phyloP scores from a whole-genome alignment of 2,888 invertebrate species.

The Ormyrus nitidulus region DNA sequence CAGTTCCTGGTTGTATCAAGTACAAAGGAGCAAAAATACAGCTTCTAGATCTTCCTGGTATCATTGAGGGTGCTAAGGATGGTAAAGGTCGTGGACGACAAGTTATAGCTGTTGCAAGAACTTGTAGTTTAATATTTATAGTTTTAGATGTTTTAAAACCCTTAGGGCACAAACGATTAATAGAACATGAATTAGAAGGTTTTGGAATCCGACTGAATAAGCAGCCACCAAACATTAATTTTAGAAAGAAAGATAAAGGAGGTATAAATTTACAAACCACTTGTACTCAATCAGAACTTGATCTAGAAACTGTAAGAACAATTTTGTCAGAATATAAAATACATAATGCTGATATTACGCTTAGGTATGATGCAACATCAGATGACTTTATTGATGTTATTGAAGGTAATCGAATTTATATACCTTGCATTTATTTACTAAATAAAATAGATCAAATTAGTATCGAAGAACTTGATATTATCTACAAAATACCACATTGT shows the following conservation, averaged over 20 bases:
- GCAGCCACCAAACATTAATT: slow-evolving; percentile 97
- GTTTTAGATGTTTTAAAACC: slow-evolving; percentile 98
- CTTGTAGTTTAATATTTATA: slow-evolving; percentile 98
- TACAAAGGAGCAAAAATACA: slow-evolving; percentile 99
- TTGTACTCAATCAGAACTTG: slow-evolving; percentile 94
- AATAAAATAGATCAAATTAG: slow-evolving; percentile 99
- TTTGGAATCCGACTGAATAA: slow-evolving; percentile 98
- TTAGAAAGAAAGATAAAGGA: slow-evolving; percentile 98
- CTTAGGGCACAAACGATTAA: slow-evolving; percentile 94
- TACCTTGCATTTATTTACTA: slow-evolving; percentile 98
- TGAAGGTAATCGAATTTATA: slow-evolving; percentile 98
- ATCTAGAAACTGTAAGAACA: slow-evolving; percentile 94
- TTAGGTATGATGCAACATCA: slow-evolving; percentile 95
- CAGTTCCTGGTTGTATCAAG: slow-evolving; percentile 99
- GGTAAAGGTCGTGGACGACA: slow-evolving; percentile 99
- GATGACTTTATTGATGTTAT: slow-evolving; percentile 99
- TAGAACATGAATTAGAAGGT: slow-evolving; percentile 99
- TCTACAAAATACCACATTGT: slow-evolving; percentile 99
- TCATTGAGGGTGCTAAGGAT: slow-evolving; percentile 99
- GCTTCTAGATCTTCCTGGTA: slow-evolving; percentile 98
- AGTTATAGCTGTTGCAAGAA: slow-evolving; percentile 98
- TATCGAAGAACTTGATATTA: slow-evolving; percentile 97
- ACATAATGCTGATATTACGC: slow-evolving; percentile 98
- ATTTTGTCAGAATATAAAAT: slow-evolving; percentile 99
- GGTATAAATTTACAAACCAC: slow-evolving; percentile 96